phyloP scores from a whole-genome alignment of 2,888 invertebrate species.

The Phragmatobia fuliginosa region DNA sequence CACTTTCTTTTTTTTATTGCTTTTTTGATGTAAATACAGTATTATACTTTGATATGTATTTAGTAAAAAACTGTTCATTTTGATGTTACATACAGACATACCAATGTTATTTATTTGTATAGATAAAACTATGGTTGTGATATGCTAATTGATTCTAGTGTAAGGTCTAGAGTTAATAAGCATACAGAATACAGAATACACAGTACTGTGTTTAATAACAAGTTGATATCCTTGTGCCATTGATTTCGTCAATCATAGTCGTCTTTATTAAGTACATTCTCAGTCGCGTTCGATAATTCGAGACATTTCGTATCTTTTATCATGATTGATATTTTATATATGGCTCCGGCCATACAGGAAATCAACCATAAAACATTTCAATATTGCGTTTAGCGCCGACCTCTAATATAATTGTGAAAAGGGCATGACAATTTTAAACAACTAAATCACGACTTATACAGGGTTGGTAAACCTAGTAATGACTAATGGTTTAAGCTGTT shows the following conservation, averaged over 20 bases:
- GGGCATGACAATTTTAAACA: not conserved
- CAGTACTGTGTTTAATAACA: too few species aligned
- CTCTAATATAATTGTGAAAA: not conserved
- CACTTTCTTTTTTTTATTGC: too few species aligned
- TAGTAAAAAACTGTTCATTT: too few species aligned
- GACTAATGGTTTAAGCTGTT: too few species aligned
- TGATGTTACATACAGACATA: too few species aligned
- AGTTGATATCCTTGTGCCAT: not conserved
- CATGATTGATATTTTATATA: not conserved
- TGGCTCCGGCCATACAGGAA: not conserved
- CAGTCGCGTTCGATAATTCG: too few species aligned
- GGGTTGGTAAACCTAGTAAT: too few species aligned
- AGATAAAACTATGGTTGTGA: not conserved
- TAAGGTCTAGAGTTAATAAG: not conserved
- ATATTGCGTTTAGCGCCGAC: not conserved
- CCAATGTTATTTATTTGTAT: too few species aligned
- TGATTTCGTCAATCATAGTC: not conserved
- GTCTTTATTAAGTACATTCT: too few species aligned
- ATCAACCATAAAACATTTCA: not conserved
- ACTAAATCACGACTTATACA: not conserved
- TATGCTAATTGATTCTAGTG: not conserved
- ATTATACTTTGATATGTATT: too few species aligned
- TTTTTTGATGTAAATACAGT: too few species aligned
- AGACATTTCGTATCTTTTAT: not conserved
- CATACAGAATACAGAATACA: not conserved